A percentile compares a stretch with the other conserved stretches of the same genome.
phyloP scores from a whole-genome alignment of 2,113 vertebrate species.

The Cavia aperea region DNA sequence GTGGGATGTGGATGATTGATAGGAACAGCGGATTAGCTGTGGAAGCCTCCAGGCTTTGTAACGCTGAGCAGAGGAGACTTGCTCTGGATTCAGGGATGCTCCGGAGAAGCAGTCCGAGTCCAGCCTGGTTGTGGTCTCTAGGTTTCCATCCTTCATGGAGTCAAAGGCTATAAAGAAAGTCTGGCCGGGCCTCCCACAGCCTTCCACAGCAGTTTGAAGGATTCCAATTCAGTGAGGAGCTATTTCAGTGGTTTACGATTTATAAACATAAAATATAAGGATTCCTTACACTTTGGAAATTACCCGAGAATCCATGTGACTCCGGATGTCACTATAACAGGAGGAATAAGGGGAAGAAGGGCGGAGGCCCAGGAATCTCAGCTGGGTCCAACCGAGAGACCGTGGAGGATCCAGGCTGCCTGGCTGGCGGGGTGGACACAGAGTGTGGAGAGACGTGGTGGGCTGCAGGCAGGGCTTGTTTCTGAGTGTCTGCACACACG shows the following conservation, averaged over 20 bases:
- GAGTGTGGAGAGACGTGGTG: background rate
- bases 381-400: background rate
- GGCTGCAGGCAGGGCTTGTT: background rate
- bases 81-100: background rate
- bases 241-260: background rate
- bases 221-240: background rate
- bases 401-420: background rate
- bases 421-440: background rate
- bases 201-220: background rate
- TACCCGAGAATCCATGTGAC: background rate
- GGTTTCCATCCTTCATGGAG: background rate
- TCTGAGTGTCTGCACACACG: background rate
- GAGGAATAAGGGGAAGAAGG: background rate
- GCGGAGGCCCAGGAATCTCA: background rate
- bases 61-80: accelerated
- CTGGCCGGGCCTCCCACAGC: background rate
- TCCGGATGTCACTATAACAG: background rate
- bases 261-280: background rate
- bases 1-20: background rate
- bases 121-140: background rate
- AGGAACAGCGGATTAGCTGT: background rate
- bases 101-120: background rate
- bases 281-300: background rate
- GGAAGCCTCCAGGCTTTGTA: background rate
- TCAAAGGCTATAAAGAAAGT: background rate